phyloP scores from a whole-genome alignment of 2,797 vertebrate genomes.

The Acomys russatus region DNA sequence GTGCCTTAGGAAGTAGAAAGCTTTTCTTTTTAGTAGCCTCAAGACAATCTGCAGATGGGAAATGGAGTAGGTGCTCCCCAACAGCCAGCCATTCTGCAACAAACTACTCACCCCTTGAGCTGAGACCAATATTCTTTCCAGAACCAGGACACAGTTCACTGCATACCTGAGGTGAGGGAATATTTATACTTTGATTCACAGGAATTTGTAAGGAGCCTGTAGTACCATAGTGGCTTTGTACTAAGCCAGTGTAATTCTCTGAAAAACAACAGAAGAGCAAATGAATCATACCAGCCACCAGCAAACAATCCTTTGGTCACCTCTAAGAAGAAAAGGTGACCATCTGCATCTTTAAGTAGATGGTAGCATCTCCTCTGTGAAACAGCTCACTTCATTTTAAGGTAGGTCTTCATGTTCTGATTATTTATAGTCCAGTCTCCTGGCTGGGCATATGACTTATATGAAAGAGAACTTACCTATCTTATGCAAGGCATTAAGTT shows the following conservation, averaged over 20 bases:
- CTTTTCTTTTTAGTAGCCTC: slow-evolving; percentile 26
- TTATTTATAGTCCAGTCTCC: not conserved
- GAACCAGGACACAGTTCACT: slow-evolving; percentile 3
- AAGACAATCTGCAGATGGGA: slow-evolving; percentile 36
- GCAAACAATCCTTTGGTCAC: not conserved
- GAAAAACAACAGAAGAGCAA: not conserved
- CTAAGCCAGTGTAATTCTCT: slow-evolving; percentile 41
- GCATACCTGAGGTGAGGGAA: not conserved
- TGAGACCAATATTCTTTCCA: slow-evolving; percentile 26
- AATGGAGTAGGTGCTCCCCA: not conserved
- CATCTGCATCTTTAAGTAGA: not conserved
- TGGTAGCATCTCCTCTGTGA: not conserved
- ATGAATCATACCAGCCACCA: not conserved
- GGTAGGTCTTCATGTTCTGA: slow-evolving; percentile 40
- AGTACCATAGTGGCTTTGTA: not conserved
- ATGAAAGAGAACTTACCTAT: not conserved
- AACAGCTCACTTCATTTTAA: not conserved
- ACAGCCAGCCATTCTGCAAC: not conserved
- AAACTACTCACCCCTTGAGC: not conserved
- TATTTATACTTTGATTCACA: slow-evolving; percentile 24
- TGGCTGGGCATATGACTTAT: not conserved
- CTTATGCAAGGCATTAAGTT: not conserved
- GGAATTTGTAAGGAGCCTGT: slow-evolving; percentile 11
- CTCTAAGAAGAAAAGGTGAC: not conserved
- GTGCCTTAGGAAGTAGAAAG: slow-evolving; percentile 16